These are phyloP conservation scores for Morpho deidamia DNA, from an alignment of 2,888 invertebrate species.

Conservation along the genomic window DNA sequence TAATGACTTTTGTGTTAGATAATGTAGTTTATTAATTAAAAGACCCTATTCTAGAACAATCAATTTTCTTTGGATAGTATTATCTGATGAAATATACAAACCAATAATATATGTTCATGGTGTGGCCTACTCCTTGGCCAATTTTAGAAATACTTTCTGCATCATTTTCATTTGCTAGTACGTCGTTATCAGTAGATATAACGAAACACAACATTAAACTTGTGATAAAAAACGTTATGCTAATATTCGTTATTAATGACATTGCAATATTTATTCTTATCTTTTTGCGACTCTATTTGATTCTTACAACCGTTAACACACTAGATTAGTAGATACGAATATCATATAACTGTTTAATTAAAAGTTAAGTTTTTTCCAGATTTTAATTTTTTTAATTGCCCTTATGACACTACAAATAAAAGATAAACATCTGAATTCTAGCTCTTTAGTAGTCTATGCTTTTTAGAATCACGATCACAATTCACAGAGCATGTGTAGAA, in stretches of 20 bases:
- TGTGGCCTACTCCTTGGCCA: constrained; percentile 79
- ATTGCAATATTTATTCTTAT: constrained; percentile 31
- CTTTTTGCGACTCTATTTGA: neutral
- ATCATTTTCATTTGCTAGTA: constrained; percentile 79
- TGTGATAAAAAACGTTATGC: constrained; percentile 43
- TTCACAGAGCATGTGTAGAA: too few relatives aligned
- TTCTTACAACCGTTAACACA: neutral
- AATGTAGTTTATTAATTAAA: too few relatives aligned
- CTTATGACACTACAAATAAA: too few relatives aligned
- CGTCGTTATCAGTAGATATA: constrained; percentile 49
- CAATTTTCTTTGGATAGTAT: neutral
- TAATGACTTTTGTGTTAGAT: too few relatives aligned
- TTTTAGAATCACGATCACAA: too few relatives aligned
- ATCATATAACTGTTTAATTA: too few relatives aligned
- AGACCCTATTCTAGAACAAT: too few relatives aligned
- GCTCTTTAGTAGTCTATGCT: too few relatives aligned
- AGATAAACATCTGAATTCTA: too few relatives aligned
- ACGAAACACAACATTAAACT: constrained; percentile 52
- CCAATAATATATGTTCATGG: constrained; percentile 93
- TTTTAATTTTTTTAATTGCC: too few relatives aligned
- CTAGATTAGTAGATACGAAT: too few relatives aligned
- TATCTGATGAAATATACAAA: constrained; percentile 56
- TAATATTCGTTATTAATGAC: constrained; percentile 48
- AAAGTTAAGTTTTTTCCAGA: too few relatives aligned
- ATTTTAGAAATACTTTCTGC: constrained; percentile 76